Conservation (phyloP, 2,888 invertebrate species). For the Venusia cambrica region DNA sequence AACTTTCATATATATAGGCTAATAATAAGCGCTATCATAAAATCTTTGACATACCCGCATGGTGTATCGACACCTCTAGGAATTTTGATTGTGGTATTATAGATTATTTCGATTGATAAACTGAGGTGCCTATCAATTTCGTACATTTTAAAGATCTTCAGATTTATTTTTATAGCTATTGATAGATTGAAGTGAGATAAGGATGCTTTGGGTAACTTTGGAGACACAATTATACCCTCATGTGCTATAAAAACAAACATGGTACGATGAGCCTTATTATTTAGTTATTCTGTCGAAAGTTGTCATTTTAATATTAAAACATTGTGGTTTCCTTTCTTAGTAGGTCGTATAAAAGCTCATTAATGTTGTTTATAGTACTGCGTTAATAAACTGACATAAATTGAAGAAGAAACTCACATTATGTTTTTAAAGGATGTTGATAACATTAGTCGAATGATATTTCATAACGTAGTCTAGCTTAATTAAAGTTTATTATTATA, state of each 20-base stretch:
- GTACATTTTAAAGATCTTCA: slow-evolving; percentile 74
- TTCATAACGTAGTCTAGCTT: slow-evolving; percentile 25
- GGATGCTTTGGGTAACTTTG: slow-evolving; percentile 56
- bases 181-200: slow-evolving; percentile 75
- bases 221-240: slow-evolving; percentile 64
- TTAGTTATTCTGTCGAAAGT: slow-evolving; percentile 8
- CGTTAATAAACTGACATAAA: slow-evolving; percentile 7
- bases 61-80: slow-evolving; percentile 78
- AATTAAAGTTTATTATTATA: slow-evolving; percentile 26
- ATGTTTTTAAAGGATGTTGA: slow-evolving; percentile 11
- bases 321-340: slow-evolving; percentile 1
- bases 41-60: slow-evolving; percentile 56
- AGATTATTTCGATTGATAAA: slow-evolving; percentile 67
- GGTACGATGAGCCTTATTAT: slow-evolving; percentile 8
- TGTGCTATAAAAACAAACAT: slow-evolving; percentile 37
- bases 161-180: slow-evolving; percentile 73
- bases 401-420: slow-evolving; percentile 10
- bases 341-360: slow-evolving; percentile 5
- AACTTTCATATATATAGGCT: slow-evolving; percentile 39
- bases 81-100: slow-evolving; percentile 69
- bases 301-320: slow-evolving; percentile 1
- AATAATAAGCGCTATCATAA: slow-evolving; percentile 39
- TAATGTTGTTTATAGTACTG: slow-evolving; percentile 5
- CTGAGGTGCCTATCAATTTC: slow-evolving; percentile 72
- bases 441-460: slow-evolving; percentile 22